A percentile compares a stretch with the other conserved stretches of the same genome.
Evolutionary conservation across 2,888 invertebrate genomes (phyloP).

Genomic region (Nemurella pictetii): DNA sequence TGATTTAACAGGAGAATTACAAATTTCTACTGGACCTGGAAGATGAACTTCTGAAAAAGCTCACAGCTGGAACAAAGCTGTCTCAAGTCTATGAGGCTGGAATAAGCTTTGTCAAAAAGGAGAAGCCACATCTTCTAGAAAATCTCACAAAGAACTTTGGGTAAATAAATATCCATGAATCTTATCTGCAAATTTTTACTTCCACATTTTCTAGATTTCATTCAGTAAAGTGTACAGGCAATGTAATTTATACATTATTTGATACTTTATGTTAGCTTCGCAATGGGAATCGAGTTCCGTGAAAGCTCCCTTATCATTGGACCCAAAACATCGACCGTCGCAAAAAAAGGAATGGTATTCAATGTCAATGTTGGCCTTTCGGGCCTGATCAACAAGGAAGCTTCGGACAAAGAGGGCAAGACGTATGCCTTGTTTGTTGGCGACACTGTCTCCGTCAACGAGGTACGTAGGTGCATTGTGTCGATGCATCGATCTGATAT

Average conservation of each 20-base stretch:
- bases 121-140: conserved; percentile 81
- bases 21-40: conserved; percentile 87
- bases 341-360: conserved; percentile 94
- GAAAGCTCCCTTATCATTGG: conserved; percentile 92
- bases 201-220: not conserved
- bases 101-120: conserved; percentile 78
- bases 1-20: conserved; percentile 72
- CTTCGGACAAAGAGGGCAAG: conserved; percentile 85
- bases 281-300: conserved; percentile 97
- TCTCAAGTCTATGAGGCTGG: conserved; percentile 87
- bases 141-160: conserved; percentile 94
- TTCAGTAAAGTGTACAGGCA: conserved; percentile 16
- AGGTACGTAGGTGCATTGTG: conserved; percentile 57
- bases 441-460: conserved; percentile 95
- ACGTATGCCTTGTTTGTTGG: conserved; percentile 92
- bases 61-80: conserved; percentile 81
- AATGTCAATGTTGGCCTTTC: conserved; percentile 93
- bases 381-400: conserved; percentile 78
- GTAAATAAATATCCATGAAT: conserved; percentile 49
- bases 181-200: not conserved
- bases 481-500: not conserved
- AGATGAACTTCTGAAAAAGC: conserved; percentile 84
- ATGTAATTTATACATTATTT: not conserved
- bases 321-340: conserved; percentile 78
- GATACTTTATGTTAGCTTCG: conserved; percentile 65